Base-by-base conservation (phyloP, 2,888 invertebrate species). In the Brachylomia viminalis region DNA sequence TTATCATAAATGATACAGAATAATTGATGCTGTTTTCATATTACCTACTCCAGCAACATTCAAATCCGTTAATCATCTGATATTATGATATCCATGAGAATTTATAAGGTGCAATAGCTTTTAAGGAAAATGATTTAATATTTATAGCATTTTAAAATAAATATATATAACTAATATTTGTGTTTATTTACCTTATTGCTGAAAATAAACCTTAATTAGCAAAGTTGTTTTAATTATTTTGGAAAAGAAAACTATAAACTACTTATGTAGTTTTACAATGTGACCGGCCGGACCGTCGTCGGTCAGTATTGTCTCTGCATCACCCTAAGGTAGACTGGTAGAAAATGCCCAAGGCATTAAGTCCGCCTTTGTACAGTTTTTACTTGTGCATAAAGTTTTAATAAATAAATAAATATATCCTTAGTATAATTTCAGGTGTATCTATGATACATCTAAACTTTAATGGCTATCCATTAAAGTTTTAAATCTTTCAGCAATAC, bases 101-200 rank as follows among this genome's bases (percentile, higher is more conserved):
- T 73, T 52, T 33, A 27, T 49, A 45, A 27, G 5, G 11, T 45
- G 30, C 56, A 52, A 49, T 15, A 59, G 11, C 47, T 20, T 71
- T 8, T 17, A 38, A 52, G 64, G 56, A 73, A 49, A 78, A 74
- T 52, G 0, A 30, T 56, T 49, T 13, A 45, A 17, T 49, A 33
- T 13, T 68, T 17, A 59, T 67, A 49, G 17, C 17, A 30, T 20
- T 45, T 58, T 17, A 42, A 17, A 6, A 54, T 17, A n/a, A 66
- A 47, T n/a, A n/a, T n/a, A n/a, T n/a, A n/a, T 49, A 38, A 27
- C 1, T 33, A 15, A 54, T 54, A n/a, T 0, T 0, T 49, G 8
- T 17, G 27, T 70, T 65, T 23, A 59, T 65, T 81, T 73, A 79
- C 68, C 73, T 61, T 47, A 61, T 20, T 45, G 59, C 81, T 84